A percentile compares a stretch with the other conserved stretches of the same genome.
phyloP scores from a whole-genome alignment of 2,113 vertebrate species.

The Phainopepla nitens region DNA sequence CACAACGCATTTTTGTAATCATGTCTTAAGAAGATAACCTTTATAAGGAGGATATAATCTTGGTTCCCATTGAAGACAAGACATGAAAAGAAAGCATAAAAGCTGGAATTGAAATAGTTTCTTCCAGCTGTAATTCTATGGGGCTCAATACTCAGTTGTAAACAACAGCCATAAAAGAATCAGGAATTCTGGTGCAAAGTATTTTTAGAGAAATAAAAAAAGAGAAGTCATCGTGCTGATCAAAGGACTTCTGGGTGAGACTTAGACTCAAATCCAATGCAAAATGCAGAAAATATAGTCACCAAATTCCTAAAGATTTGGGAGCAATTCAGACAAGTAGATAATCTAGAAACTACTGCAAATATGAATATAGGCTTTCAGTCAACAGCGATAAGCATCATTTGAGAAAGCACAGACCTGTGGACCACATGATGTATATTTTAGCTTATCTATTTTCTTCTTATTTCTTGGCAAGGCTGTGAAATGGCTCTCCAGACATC shows the following conservation, averaged over 20 bases:
- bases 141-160: not conserved
- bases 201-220: not conserved
- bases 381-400: not conserved
- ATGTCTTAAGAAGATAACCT: not conserved
- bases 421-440: not conserved
- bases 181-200: not conserved
- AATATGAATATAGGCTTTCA: not conserved
- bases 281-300: not conserved
- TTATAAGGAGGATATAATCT: not conserved
- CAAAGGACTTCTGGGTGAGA: not conserved
- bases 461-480: not conserved
- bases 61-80: not conserved
- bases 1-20: not conserved
- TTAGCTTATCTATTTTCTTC: not conserved
- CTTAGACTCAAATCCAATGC: not conserved
- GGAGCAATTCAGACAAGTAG: not conserved
- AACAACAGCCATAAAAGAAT: not conserved
- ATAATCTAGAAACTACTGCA: not conserved
- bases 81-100: not conserved
- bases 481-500: slow-evolving; percentile 12
- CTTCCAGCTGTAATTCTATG: not conserved
- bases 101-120: not conserved
- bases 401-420: not conserved
- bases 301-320: not conserved
- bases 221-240: accelerated